Evolutionary conservation across 2,888 invertebrate species (phyloP).

Genomic region (Amphipyra berbera): DNA sequence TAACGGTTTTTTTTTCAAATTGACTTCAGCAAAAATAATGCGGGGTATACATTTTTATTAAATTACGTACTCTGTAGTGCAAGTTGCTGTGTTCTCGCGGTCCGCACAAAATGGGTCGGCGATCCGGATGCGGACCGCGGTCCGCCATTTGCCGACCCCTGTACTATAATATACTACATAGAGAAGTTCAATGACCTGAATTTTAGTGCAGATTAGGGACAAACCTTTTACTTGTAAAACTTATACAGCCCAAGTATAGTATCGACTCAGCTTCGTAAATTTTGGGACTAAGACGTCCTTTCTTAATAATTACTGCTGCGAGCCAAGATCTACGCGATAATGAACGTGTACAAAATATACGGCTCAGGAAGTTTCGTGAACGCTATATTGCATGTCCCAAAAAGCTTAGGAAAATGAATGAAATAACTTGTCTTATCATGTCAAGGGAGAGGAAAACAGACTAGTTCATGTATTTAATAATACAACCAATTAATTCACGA

Average conservation of each 20-base stretch:
- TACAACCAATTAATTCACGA: not conserved
- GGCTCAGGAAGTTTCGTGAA: not conserved
- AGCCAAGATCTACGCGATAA: not conserved
- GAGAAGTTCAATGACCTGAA: not conserved
- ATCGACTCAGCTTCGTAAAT: not conserved
- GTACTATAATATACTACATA: no score
- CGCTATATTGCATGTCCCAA: constrained; percentile 20
- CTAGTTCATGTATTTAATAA: not conserved
- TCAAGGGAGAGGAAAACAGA: not conserved
- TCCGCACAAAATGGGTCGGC: no score
- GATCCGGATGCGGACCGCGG: no score
- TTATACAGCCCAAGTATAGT: not conserved
- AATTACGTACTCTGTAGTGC: no score
- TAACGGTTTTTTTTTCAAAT: no score
- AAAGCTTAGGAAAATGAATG: constrained; percentile 20
- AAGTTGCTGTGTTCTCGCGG: no score
- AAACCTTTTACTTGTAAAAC: not conserved
- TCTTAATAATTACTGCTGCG: constrained; percentile 11
- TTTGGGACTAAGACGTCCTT: constrained; percentile 5
- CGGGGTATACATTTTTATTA: no score
- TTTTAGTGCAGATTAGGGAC: not conserved
- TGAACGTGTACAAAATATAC: constrained; percentile 24
- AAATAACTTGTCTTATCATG: constrained; percentile 6
- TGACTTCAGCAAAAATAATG: no score
- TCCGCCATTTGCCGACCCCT: no score